Evolutionary conservation across 2,797 vertebrate genomes (phyloP).

Genomic region (Anguilla marmorata): DNA sequence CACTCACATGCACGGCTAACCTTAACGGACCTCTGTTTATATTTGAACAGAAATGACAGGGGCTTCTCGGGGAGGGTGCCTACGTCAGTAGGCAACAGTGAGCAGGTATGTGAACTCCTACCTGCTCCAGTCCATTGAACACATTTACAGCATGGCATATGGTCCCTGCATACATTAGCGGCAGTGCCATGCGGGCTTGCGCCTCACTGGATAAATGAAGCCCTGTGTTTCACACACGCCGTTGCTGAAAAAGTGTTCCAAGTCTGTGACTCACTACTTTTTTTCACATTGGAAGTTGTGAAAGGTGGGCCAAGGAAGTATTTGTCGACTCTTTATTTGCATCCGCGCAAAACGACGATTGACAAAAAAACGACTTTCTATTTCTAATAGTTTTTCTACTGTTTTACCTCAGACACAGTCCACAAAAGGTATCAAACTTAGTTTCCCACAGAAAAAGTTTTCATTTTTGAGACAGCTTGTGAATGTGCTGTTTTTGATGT

Average conservation of each 20-base stretch:
- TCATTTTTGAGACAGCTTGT: neutral
- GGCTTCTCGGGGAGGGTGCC: conserved; percentile 42
- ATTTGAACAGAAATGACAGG: conserved; percentile 46
- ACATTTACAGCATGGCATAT: conserved; percentile 35
- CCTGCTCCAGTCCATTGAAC: conserved; percentile 38
- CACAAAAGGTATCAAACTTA: neutral
- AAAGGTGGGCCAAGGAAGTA: neutral
- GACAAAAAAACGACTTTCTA: neutral
- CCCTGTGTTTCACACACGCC: conserved; percentile 42
- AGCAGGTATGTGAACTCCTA: conserved; percentile 27
- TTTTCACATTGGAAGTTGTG: conserved; percentile 10
- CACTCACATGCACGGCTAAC: conserved; percentile 48
- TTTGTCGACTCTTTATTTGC: neutral
- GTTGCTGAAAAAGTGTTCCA: conserved; percentile 36
- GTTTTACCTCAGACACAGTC: neutral
- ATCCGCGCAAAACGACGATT: neutral
- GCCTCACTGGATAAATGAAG: conserved; percentile 43
- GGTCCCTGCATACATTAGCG: conserved; percentile 49
- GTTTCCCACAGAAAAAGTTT: neutral
- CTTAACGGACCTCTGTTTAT: conserved; percentile 48
- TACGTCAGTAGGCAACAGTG: conserved; percentile 47
- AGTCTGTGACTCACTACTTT: conserved; percentile 35
- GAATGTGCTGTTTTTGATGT: neutral
- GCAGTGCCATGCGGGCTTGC: conserved; percentile 24
- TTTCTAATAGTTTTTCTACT: too few species aligned